A percentile compares a stretch with the other conserved stretches of the same genome.
These are phyloP conservation scores for Anthoscopus minutus DNA, from an alignment of 2,113 vertebrate species.

Conservation along the genomic window DNA sequence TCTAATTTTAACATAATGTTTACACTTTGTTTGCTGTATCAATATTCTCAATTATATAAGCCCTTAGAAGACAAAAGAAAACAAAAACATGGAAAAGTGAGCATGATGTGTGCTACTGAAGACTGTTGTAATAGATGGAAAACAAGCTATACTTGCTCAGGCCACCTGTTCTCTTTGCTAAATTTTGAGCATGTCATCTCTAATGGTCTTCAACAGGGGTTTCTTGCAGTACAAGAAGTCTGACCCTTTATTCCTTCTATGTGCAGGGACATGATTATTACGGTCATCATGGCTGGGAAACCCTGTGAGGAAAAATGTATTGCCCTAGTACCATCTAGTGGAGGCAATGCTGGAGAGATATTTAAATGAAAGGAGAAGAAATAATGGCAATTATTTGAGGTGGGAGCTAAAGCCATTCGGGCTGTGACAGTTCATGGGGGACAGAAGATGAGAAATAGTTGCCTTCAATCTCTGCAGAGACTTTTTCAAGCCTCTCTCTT, in stretches of 20 bases:
- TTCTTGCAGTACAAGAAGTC: neutral
- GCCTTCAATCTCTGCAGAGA: neutral
- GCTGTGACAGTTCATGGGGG: neutral
- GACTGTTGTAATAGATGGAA: neutral
- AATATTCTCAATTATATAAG: neutral
- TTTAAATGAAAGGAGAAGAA: neutral
- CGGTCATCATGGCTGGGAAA: neutral
- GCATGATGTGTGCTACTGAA: neutral
- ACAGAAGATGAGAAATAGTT: neutral
- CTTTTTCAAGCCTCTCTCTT: neutral
- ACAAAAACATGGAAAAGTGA: neutral
- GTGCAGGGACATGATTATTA: neutral
- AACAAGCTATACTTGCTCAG: neutral
- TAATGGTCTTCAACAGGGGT: neutral
- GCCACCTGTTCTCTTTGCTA: neutral
- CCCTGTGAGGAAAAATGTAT: neutral
- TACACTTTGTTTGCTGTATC: neutral
- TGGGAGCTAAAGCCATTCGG: neutral
- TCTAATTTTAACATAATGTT: neutral
- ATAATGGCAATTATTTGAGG: neutral
- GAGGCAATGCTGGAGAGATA: neutral
- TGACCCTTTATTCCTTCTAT: neutral
- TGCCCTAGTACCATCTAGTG: conserved; percentile 54
- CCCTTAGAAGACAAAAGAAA: neutral
- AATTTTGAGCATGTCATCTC: neutral